These are phyloP conservation scores for Fragum sueziense DNA, from an alignment of 2,888 invertebrate species.

Conservation along the genomic window DNA sequence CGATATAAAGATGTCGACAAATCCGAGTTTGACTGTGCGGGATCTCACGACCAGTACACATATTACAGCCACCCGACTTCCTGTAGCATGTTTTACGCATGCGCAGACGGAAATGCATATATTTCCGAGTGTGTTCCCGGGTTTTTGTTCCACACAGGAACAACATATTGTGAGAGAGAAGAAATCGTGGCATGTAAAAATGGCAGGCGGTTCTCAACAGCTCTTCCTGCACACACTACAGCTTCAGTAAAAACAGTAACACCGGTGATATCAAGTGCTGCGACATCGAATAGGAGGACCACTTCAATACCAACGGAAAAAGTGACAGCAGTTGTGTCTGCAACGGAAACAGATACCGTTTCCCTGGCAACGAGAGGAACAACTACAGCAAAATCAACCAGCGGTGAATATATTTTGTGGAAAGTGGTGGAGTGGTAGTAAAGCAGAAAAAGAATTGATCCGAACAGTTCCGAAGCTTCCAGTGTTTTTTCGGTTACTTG, in stretches of 20 bases:
- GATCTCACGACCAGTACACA: neutral
- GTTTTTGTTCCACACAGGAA: neutral
- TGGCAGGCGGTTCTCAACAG: too few species aligned
- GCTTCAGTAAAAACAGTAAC: too few species aligned
- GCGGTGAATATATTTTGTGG: too few species aligned
- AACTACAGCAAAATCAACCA: too few species aligned
- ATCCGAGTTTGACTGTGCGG: neutral
- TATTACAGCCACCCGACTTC: neutral
- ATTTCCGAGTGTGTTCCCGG: neutral
- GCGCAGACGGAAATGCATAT: neutral
- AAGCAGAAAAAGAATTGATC: too few species aligned
- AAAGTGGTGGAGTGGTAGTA: too few species aligned
- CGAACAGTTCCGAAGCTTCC: too few species aligned
- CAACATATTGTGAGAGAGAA: neutral
- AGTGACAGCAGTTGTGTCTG: too few species aligned
- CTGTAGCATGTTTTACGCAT: neutral
- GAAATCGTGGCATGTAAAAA: neutral
- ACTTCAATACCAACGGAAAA: neutral
- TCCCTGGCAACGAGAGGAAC: too few species aligned
- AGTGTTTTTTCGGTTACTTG: too few species aligned
- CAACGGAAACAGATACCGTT: too few species aligned
- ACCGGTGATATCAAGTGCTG: neutral
- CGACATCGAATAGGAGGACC: neutral
- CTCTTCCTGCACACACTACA: too few species aligned
- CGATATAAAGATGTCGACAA: neutral